Base-by-base conservation (phyloP, 2,113 vertebrate genomes). In the Irena cyanogastra region DNA sequence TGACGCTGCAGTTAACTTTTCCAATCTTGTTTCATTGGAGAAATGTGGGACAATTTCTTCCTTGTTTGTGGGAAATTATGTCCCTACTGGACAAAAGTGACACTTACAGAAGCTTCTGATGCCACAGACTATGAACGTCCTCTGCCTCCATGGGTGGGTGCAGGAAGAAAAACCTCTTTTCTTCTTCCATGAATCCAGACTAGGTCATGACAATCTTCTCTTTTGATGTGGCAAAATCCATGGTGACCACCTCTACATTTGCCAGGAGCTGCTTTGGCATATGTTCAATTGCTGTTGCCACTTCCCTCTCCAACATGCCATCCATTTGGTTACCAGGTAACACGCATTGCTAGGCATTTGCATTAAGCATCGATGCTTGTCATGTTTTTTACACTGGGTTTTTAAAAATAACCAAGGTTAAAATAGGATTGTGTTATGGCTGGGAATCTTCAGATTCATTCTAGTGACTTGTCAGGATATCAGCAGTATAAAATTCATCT, bases 311-410 rank as follows among this genome's bases (percentile, higher is more conserved):
- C 91, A 92, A 81, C 79, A 92, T 22, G 88, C 83, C 91, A 95
- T 72, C 90, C 80, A 57, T 76, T 95, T 94, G 89, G 96, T 96
- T 97, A 96, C 96, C 94, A 94, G 85, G 95, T 96, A 97, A 96
- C 97, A 93, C 19, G 0, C 37, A 90, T 50, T 82, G 93, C 95
- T 89, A 95, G 80, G 95, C 95, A 89, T 92, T 96, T 95, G 93
- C 89, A 91, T 94, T 94, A 95, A 81, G 87, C 87, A 95, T 82
- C 9, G 6, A 76, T 95, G 89, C 79, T 90, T 95, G 90, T 75
- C 93, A 89, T 89, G 83, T 72, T 96, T 96, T 95, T 93, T 82
- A 76, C 80, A 87, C 84, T 65, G 81, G 15, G 52, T 60, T 90
- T 93, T 94, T 93, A 93, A 77, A 96, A 96, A 96, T 95, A 97